Percentiles rank a stretch among this genome's conserved stretches.
These are phyloP conservation scores for Jordanella pulchra DNA, from an alignment of 2,797 vertebrate species.

Conservation along the genomic window DNA sequence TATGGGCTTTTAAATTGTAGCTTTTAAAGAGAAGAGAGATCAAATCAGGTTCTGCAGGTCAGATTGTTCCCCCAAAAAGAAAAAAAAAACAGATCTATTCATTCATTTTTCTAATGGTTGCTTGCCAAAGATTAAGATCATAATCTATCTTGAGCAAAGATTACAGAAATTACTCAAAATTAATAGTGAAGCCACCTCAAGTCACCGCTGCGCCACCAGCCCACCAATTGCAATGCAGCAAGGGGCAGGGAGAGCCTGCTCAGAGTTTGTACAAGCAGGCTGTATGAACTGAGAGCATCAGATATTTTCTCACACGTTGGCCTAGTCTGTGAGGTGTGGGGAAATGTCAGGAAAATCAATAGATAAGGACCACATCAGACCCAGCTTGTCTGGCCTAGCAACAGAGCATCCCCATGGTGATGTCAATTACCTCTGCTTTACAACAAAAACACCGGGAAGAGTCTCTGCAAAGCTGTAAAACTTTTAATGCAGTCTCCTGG, in stretches of 20 bases:
- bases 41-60: background rate
- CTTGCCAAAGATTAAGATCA: slow-evolving; percentile 8
- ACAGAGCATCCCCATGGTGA: slow-evolving; percentile 81
- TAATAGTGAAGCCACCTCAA: slow-evolving; percentile 33
- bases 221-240: slow-evolving; percentile 68
- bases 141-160: background rate
- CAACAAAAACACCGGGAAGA: slow-evolving; percentile 74
- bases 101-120: slow-evolving; percentile 16
- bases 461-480: slow-evolving; percentile 77
- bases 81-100: background rate
- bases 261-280: slow-evolving; percentile 78
- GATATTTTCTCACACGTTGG: slow-evolving; percentile 83
- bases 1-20: background rate
- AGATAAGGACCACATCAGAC: slow-evolving; percentile 83
- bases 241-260: slow-evolving; percentile 61
- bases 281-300: slow-evolving; percentile 80
- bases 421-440: slow-evolving; percentile 82
- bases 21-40: background rate
- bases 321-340: slow-evolving; percentile 81
- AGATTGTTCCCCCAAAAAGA: background rate
- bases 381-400: slow-evolving; percentile 80
- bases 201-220: slow-evolving; percentile 67
- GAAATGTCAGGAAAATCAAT: slow-evolving; percentile 84
- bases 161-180: slow-evolving; percentile 9
- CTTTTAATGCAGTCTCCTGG: slow-evolving; percentile 74